phyloP scores from a whole-genome alignment of 2,113 vertebrate species.

The Mastomys natalensis region DNA sequence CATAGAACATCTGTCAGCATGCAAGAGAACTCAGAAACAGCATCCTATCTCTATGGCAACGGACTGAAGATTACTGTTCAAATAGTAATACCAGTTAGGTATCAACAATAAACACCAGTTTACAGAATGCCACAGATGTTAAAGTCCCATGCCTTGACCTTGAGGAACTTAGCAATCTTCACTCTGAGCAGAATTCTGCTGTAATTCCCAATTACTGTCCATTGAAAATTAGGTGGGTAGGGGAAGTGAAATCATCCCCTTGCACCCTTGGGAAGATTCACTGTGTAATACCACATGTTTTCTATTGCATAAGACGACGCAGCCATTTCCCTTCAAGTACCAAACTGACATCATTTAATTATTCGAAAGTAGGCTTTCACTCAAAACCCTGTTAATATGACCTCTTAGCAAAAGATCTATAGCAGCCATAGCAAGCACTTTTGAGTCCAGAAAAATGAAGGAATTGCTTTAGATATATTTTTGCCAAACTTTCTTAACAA shows the following conservation, averaged over 20 bases:
- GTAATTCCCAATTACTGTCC: neutral
- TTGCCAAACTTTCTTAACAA: slow-evolving; percentile 61
- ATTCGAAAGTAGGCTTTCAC: neutral
- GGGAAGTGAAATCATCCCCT: neutral
- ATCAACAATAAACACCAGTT: neutral
- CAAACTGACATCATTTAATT: neutral
- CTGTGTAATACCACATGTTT: neutral
- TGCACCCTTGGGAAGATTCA: slow-evolving; percentile 2
- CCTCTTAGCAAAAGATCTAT: slow-evolving; percentile 45
- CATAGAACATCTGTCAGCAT: too few species aligned
- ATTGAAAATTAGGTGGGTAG: neutral
- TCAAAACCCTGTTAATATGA: neutral
- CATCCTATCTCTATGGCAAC: neutral
- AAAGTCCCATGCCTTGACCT: neutral
- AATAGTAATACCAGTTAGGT: neutral
- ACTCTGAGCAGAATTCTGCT: neutral
- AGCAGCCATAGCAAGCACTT: neutral
- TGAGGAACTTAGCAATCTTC: neutral
- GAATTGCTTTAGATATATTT: slow-evolving; percentile 6
- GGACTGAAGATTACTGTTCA: neutral
- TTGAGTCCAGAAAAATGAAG: slow-evolving; percentile 64
- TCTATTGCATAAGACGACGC: neutral
- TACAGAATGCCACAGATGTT: neutral
- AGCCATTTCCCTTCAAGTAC: neutral
- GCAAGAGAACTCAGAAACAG: neutral